Base-by-base conservation (phyloP, 2,888 invertebrate genomes). In the Bombylius major region DNA sequence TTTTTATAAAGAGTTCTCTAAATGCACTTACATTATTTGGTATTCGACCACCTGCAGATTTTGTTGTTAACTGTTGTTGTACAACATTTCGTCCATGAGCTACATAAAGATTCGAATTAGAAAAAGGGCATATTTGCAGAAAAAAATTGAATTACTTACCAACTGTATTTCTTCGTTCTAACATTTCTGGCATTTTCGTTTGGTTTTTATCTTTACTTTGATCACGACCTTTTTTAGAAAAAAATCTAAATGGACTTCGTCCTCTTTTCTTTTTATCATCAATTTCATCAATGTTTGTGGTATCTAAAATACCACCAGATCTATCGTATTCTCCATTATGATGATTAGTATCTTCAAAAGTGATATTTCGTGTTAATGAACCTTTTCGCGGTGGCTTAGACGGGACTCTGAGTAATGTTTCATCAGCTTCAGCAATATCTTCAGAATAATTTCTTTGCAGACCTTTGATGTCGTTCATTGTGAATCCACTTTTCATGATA, bases 381-480 rank as follows among this genome's bases (percentile, higher is more conserved):
- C 84, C 83, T 69, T 87, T 89, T 49, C 90, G 77, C 1, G 88
- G 84, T 3, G 89, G 89, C 56, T 86, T 76, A 0, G 85, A 72
- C 0, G 90, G 89, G 67, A 61, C 54, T 62, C 79, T 77, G 72
- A 81, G 76, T 63, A 82, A 77, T 53, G 67, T 67, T 63, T 86
- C 86, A 60, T 86, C 86, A 0, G 81, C 79, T 67, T 87, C 87
- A 0, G 78, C 82, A 0, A 79, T 87, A 67, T 94, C 94, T 63
- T 93, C 94, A 0, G 82, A 78, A 73, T 90, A 94, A 70, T 89
- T 86, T 56, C 88, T 78, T 62, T 89, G 88, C 23, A 94, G 77
- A 63, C 92, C 92, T 81, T 94, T 94, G 58, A 94, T 90, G 65
- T 94, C 94, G 62, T 84, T 92, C 83, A 94, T 91, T 42, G 90